These are phyloP conservation scores for Anser cygnoides DNA, from an alignment of 2,113 vertebrate genomes.

Conservation along the genomic window DNA sequence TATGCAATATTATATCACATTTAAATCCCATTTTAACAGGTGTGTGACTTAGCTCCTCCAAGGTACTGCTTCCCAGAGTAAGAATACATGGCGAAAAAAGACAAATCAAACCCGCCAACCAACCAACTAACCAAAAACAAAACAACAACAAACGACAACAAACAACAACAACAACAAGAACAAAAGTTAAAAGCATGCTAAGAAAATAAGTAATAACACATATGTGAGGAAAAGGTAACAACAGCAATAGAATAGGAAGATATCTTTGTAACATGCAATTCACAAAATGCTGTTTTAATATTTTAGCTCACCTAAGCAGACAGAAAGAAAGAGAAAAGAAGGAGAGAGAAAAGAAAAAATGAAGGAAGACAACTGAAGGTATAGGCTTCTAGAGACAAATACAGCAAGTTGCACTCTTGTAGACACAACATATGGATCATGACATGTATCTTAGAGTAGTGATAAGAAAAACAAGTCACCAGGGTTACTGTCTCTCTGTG, in stretches of 20 bases:
- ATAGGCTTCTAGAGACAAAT: not conserved
- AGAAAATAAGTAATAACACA: not conserved
- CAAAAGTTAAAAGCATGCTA: not conserved
- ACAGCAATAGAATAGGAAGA: not conserved
- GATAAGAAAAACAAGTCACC: not conserved
- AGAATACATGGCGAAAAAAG: not conserved
- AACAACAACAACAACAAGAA: too few species aligned
- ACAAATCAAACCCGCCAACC: too few species aligned
- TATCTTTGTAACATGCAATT: not conserved
- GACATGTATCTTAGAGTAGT: not conserved
- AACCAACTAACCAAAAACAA: too few species aligned
- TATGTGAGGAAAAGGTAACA: not conserved
- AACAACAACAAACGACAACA: too few species aligned
- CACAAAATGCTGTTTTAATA: not conserved
- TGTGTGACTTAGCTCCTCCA: not conserved
- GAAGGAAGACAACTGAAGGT: not conserved
- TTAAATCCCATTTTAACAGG: not conserved
- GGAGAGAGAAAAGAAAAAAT: not conserved
- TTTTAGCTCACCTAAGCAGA: not conserved
- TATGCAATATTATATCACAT: not conserved
- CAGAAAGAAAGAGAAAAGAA: not conserved
- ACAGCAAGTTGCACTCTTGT: not conserved
- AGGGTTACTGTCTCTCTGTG: not conserved
- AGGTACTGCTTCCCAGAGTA: not conserved
- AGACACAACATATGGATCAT: not conserved